Base-by-base conservation (phyloP, 2,113 vertebrate species). In the Oceanodroma tethys region DNA sequence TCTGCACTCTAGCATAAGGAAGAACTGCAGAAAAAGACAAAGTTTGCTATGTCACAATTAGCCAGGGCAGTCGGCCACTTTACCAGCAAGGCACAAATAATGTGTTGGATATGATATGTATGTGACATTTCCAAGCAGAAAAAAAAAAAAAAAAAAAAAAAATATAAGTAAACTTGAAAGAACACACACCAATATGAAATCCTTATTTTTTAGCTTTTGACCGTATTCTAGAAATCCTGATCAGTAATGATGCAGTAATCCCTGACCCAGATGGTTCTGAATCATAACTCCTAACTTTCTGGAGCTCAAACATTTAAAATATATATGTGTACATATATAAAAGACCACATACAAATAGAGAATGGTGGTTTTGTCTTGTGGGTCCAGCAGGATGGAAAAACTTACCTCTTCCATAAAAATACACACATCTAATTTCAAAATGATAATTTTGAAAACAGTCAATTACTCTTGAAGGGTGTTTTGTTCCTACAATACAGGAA, bases 51-150 rank as follows among this genome's bases (percentile, higher is more conserved):
- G 29, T 50, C 43, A 78, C 19, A 65, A 79, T 73, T 81, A 79
- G 25, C 13, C 42, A 71, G 16, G 11, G 10, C 5, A 36, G 8
- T 34, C 45, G 2, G 5, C 66, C 23, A 43, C 23, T 66, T 60
- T 70, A 52, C 7, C 13, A 81, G 40, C 13, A 76, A 81, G 29
- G 11, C 14, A 50, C 7, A 81, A 68, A 63, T 45, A 45, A 55
- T 14, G 4, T 30, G 9, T 58, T 38, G 16, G 58, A 29, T 40
- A 29, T 0, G 0, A 43, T 63, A 40, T 14, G 2, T 16, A 23
- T 63, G 11, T 26, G n/a, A 30, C 10, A 53, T 48, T 71, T 90
- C 27, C 47, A 83, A 83, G 12, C 3, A 50, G 5, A n/a, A 29
- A 30, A 34, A 47, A 11, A 45, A 17, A 75, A 12, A 47, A 27